Evolutionary conservation across 2,888 invertebrate species (phyloP).

Genomic region (Polyploca ridens): DNA sequence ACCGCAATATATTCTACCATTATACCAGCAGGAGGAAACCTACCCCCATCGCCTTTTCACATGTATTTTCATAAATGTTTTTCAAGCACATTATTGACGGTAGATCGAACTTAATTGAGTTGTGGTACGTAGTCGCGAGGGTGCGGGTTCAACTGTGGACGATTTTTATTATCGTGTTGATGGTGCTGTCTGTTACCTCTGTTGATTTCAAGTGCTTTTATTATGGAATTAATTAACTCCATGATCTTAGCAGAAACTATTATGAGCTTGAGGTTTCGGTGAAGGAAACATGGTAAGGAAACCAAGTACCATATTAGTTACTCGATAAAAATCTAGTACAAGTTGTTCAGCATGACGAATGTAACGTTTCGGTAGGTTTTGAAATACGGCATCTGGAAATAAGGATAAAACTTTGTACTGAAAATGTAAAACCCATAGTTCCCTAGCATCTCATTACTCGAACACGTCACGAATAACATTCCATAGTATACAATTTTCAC

Average conservation of each 20-base stretch:
- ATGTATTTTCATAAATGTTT: constrained; percentile 38
- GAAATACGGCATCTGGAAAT: not conserved
- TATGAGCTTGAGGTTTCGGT: too few species aligned
- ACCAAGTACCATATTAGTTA: too few species aligned
- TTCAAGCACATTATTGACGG: constrained; percentile 53
- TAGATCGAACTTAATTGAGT: constrained; percentile 58
- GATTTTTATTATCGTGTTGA: not conserved
- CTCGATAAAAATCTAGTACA: too few species aligned
- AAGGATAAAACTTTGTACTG: not conserved
- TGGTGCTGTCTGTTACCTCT: not conserved
- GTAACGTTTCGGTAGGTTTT: too few species aligned
- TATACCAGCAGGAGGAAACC: not conserved
- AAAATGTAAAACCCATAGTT: not conserved
- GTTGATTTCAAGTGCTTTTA: not conserved
- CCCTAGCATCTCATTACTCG: not conserved
- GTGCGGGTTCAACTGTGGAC: not conserved
- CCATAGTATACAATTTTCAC: not conserved
- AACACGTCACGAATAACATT: not conserved
- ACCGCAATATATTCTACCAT: not conserved
- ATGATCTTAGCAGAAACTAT: too few species aligned
- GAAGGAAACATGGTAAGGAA: too few species aligned
- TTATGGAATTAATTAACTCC: too few species aligned
- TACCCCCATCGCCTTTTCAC: not conserved
- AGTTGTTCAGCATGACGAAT: too few species aligned
- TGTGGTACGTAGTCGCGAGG: constrained; percentile 27